These are phyloP conservation scores for Acronicta aceris DNA, from an alignment of 2,888 invertebrate genomes.

Conservation along the genomic window DNA sequence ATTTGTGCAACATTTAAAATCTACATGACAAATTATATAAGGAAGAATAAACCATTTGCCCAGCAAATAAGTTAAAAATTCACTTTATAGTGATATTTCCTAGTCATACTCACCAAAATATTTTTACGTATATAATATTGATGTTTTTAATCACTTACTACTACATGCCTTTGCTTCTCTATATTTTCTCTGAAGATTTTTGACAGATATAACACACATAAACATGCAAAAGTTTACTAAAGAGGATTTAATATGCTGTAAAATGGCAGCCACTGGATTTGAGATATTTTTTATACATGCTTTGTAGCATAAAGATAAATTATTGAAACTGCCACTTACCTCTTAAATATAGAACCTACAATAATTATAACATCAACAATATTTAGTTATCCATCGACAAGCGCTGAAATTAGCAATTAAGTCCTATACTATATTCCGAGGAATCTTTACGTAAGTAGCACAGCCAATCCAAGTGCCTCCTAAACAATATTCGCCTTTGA, in stretches of 20 bases:
- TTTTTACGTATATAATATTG: conserved; percentile 39
- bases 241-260: neutral
- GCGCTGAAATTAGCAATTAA: conserved; percentile 14
- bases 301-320: neutral
- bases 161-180: neutral
- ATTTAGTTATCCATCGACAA: conserved; percentile 16
- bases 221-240: conserved; percentile 4
- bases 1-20: conserved; percentile 48
- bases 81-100: conserved; percentile 28
- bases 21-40: conserved; percentile 39
- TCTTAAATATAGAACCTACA: neutral
- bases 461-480: conserved; percentile 33
- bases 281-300: too few species aligned
- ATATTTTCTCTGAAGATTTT: conserved; percentile 8
- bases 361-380: conserved; percentile 14
- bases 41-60: conserved; percentile 21
- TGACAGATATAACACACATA: too few species aligned
- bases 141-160: conserved; percentile 12
- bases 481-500: conserved; percentile 14
- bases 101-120: conserved; percentile 19
- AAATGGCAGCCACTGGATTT: neutral
- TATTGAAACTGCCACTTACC: neutral
- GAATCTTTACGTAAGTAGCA: conserved; percentile 27
- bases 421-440: neutral
- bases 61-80: conserved; percentile 35